Evolutionary conservation across 2,888 invertebrate species (phyloP).

Genomic region (Loripinus fragilis): DNA sequence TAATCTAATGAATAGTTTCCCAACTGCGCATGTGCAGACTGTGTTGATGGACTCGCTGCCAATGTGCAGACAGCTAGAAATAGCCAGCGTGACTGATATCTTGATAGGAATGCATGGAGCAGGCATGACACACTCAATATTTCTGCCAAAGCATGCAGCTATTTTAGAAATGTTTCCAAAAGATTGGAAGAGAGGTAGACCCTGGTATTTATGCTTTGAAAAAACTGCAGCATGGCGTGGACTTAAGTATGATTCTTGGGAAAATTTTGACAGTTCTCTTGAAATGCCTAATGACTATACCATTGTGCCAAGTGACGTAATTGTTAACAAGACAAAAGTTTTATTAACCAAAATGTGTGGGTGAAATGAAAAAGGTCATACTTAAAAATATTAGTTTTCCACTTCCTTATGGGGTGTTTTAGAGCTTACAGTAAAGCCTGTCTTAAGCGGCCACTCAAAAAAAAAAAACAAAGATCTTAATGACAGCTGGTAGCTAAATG

Average conservation of each 20-base stretch:
- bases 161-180: constrained; percentile 73
- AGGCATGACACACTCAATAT: constrained; percentile 75
- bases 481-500: no score
- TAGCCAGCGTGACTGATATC: constrained; percentile 71
- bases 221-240: constrained; percentile 74
- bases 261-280: constrained; percentile 59
- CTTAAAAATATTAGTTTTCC: no score
- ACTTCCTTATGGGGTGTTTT: no score
- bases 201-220: constrained; percentile 66
- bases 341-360: constrained; percentile 33
- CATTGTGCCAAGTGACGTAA: constrained; percentile 48
- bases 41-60: constrained; percentile 71
- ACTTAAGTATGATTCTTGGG: constrained; percentile 71
- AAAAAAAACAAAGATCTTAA: no score
- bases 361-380: no score
- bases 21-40: constrained; percentile 61
- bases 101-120: constrained; percentile 81
- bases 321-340: constrained; percentile 43
- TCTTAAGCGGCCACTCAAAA: no score
- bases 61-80: constrained; percentile 71
- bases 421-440: no score
- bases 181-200: constrained; percentile 61
- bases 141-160: constrained; percentile 70
- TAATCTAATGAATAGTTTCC: constrained; percentile 38
- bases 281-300: constrained; percentile 58